phyloP scores from a whole-genome alignment of 1,140 invertebrate genomes.

The Orchesella cincta region DNA sequence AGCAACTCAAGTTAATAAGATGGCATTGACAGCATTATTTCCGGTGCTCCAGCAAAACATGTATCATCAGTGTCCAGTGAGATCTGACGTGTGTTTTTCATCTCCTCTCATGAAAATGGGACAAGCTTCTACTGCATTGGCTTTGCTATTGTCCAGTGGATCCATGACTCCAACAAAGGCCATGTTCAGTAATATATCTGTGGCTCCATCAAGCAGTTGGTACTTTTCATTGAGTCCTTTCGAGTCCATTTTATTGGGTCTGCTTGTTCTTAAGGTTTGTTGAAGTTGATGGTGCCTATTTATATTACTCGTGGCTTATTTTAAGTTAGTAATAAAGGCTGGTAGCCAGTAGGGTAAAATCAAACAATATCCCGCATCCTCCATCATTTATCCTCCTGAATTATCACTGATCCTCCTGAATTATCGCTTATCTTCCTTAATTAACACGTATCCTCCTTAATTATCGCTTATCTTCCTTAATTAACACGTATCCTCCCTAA shows the following conservation, averaged over 20 bases:
- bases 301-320: no score
- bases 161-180: neutral
- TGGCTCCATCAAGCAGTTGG: constrained; percentile 41
- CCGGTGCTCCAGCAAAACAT: neutral
- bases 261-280: constrained; percentile 48
- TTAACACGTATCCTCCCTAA: no score
- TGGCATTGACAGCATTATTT: neutral
- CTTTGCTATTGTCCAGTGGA: constrained; percentile 1
- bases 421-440: no score
- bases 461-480: no score
- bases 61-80: constrained; percentile 3
- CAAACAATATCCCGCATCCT: no score
- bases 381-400: no score
- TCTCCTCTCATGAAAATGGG: neutral
- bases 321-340: no score
- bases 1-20: no score
- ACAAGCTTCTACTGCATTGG: constrained; percentile 7
- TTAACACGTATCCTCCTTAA: no score
- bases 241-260: constrained; percentile 48
- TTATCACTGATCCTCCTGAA: no score
- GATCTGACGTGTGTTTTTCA: neutral
- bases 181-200: constrained; percentile 41
- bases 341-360: no score
- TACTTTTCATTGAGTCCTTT: constrained; percentile 49
- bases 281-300: no score